Evolutionary conservation across 2,888 invertebrate species (phyloP).

Genomic region (Elmis aenea): DNA sequence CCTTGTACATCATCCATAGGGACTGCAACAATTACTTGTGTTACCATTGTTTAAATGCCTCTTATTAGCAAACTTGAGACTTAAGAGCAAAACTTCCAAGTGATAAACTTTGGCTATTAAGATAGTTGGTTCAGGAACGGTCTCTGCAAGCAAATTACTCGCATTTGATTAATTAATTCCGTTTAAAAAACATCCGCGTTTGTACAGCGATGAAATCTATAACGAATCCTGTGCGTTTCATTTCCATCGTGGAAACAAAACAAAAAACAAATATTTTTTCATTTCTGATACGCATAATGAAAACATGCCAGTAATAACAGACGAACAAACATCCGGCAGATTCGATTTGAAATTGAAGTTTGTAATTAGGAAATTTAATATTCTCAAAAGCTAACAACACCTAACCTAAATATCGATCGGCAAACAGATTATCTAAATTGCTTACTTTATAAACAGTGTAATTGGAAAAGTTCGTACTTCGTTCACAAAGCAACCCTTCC

Average conservation of each 20-base stretch:
- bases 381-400: constrained; percentile 35
- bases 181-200: too few species aligned
- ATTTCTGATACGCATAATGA: too few species aligned
- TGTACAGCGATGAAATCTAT: too few species aligned
- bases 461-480: constrained; percentile 40
- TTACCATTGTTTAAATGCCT: constrained; percentile 36
- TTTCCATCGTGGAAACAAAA: too few species aligned
- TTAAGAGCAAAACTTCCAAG: constrained; percentile 21
- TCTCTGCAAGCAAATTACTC: constrained; percentile 15
- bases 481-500: constrained; percentile 27
- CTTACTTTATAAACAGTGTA: constrained; percentile 42
- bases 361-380: constrained; percentile 37
- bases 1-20: constrained; percentile 77
- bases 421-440: constrained; percentile 45
- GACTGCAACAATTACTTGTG: constrained; percentile 53
- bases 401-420: constrained; percentile 38
- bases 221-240: too few species aligned
- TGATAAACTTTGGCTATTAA: constrained; percentile 32
- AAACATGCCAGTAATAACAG: too few species aligned
- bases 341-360: constrained; percentile 33
- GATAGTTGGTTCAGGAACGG: constrained; percentile 22
- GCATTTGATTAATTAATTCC: constrained; percentile 19
- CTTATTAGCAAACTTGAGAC: constrained; percentile 34
- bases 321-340: constrained; percentile 32
- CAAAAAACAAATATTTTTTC: too few species aligned